Evolutionary conservation across 2,888 invertebrate species (phyloP).

Genomic region (Nephrotoma appendiculata): DNA sequence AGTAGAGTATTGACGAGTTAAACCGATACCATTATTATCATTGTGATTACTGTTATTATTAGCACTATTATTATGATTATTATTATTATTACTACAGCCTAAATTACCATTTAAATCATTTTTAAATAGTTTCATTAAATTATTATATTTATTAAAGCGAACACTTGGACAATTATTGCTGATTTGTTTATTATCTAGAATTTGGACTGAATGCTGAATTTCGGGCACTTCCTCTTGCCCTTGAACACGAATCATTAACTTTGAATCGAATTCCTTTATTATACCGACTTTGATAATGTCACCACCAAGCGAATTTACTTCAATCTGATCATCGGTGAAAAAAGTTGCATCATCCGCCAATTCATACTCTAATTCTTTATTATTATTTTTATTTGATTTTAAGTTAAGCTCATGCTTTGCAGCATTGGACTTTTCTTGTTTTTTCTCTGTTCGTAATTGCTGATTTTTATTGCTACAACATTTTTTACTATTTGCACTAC

Average conservation of each 20-base stretch:
- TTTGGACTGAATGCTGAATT: conserved; percentile 22
- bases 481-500: conserved; percentile 11
- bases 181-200: neutral
- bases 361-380: conserved; percentile 35
- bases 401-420: neutral
- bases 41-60: neutral
- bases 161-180: neutral
- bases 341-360: conserved; percentile 39
- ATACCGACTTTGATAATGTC: conserved; percentile 34
- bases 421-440: conserved; percentile 15
- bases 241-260: conserved; percentile 39
- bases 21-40: neutral
- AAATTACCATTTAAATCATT: conserved; percentile 6
- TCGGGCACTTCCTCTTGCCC: conserved; percentile 58
- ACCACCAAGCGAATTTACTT: conserved; percentile 15
- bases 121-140: neutral
- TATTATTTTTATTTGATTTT: conserved; percentile 14
- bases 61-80: neutral
- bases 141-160: neutral
- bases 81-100: neutral
- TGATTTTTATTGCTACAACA: conserved; percentile 5
- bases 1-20: conserved; percentile 12
- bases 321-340: conserved; percentile 22
- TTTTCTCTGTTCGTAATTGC: conserved; percentile 10
- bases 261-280: conserved; percentile 33